Conservation (phyloP, 2,113 vertebrate genomes). For the Oostethus manadensis region DNA sequence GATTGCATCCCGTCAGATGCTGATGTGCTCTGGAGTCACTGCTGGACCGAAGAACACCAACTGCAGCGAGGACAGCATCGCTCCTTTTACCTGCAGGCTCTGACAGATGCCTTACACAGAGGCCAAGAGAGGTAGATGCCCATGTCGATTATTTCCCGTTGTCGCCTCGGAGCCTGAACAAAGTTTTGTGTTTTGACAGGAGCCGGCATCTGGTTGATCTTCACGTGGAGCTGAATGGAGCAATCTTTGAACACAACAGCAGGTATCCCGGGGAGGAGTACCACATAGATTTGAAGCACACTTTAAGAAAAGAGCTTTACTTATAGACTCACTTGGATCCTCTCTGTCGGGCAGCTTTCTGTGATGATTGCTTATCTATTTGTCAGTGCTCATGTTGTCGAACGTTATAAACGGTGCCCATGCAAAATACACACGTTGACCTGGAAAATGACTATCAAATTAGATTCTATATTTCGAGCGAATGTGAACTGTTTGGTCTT, state of each 20-base stretch:
- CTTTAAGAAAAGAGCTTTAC: conserved; percentile 81
- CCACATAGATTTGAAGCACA: conserved; percentile 77
- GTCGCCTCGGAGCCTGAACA: conserved; percentile 12
- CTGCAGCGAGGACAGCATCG: conserved; percentile 54
- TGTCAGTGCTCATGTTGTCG: no score
- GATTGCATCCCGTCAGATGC: conserved; percentile 72
- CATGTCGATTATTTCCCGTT: no score
- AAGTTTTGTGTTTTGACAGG: conserved; percentile 60
- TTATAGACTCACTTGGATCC: conserved; percentile 34
- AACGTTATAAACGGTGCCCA: no score
- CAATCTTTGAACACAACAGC: conserved; percentile 76
- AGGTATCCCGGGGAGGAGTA: conserved; percentile 57
- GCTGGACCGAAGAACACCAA: conserved; percentile 66
- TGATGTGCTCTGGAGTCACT: conserved; percentile 90
- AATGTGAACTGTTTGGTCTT: no score
- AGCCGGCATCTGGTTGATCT: conserved; percentile 73
- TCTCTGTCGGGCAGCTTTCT: not conserved
- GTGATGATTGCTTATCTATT: no score
- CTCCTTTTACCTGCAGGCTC: conserved; percentile 75
- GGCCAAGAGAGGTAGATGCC: conserved; percentile 71
- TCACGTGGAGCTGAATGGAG: conserved; percentile 77
- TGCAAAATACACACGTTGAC: no score
- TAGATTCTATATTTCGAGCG: no score
- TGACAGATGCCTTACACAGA: conserved; percentile 68
- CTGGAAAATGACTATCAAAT: no score